Evolutionary conservation across 2,888 invertebrate genomes (phyloP).

Genomic region (Zaprionus bogoriensis): DNA sequence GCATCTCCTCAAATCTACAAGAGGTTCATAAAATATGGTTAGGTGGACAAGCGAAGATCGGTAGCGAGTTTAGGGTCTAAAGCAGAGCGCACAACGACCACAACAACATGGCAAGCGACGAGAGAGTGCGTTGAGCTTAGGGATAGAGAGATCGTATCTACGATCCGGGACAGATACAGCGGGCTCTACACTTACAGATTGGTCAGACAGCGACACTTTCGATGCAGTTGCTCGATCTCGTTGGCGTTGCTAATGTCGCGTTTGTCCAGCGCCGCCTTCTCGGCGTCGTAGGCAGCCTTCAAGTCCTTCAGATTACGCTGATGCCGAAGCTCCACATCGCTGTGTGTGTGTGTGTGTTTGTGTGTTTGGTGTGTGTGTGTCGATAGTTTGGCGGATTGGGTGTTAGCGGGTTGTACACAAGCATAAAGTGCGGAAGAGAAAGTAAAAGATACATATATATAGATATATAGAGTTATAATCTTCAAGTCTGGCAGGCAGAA

Average conservation of each 20-base stretch:
- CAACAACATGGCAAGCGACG: conserved; percentile 65
- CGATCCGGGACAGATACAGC: too few species aligned
- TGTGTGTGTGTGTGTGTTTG: too few species aligned
- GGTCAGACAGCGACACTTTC: conserved; percentile 85
- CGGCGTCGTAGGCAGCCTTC: conserved; percentile 82
- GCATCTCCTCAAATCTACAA: conserved; percentile 85
- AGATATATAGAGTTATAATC: conserved; percentile 1
- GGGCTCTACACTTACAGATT: conserved; percentile 84
- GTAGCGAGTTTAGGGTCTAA: not conserved
- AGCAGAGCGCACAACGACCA: conserved; percentile 37
- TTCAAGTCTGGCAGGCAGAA: conserved; percentile 13
- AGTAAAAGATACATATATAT: conserved; percentile 37
- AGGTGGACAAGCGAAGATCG: not conserved
- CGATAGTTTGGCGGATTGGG: conserved; percentile 25
- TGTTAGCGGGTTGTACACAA: conserved; percentile 38
- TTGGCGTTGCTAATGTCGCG: conserved; percentile 84
- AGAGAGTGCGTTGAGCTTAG: not conserved
- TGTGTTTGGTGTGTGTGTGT: conserved; percentile 13
- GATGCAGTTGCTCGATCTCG: conserved; percentile 85
- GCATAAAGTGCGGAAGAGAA: conserved; percentile 53
- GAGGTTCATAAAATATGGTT: too few species aligned
- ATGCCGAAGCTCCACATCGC: conserved; percentile 83
- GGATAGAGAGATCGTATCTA: not conserved
- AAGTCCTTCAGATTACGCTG: conserved; percentile 82
- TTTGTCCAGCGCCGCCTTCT: conserved; percentile 81